A percentile compares a stretch with the other conserved stretches of the same genome.
These are phyloP conservation scores for Baryphthengus martii DNA, from an alignment of 2,113 vertebrate genomes.

Conservation along the genomic window DNA sequence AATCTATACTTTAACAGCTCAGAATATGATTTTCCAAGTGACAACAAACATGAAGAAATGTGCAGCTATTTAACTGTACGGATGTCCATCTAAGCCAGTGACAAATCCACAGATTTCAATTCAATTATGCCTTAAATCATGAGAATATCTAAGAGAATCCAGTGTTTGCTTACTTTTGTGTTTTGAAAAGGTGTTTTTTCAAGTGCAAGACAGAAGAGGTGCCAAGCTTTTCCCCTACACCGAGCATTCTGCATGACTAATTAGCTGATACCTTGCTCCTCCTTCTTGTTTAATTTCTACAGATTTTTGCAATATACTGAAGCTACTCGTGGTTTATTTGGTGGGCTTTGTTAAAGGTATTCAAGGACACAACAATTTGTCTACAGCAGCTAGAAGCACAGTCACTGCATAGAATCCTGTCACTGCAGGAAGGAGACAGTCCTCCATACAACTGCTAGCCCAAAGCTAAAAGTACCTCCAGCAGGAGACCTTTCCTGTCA, in stretches of 20 bases:
- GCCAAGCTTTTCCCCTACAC: neutral
- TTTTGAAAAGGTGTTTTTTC: neutral
- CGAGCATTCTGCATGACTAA: neutral
- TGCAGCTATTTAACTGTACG: neutral
- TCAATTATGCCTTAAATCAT: neutral
- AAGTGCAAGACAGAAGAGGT: neutral
- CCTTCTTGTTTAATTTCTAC: neutral
- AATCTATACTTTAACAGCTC: constrained; percentile 2
- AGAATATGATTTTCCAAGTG: neutral
- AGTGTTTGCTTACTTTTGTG: neutral
- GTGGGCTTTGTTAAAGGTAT: neutral
- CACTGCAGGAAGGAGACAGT: neutral
- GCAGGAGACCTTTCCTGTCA: neutral
- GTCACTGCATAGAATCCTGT: neutral
- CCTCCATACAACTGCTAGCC: neutral
- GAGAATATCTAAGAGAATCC: neutral
- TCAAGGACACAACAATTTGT: neutral
- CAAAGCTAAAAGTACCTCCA: neutral
- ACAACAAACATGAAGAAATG: neutral
- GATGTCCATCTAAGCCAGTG: neutral
- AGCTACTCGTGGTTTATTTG: neutral
- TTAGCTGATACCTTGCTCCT: neutral
- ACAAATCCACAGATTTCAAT: neutral
- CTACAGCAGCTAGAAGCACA: neutral
- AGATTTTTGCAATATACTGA: neutral